Evolutionary conservation across 2,797 vertebrate species (phyloP).

Genomic region (Anguilla pacifica): DNA sequence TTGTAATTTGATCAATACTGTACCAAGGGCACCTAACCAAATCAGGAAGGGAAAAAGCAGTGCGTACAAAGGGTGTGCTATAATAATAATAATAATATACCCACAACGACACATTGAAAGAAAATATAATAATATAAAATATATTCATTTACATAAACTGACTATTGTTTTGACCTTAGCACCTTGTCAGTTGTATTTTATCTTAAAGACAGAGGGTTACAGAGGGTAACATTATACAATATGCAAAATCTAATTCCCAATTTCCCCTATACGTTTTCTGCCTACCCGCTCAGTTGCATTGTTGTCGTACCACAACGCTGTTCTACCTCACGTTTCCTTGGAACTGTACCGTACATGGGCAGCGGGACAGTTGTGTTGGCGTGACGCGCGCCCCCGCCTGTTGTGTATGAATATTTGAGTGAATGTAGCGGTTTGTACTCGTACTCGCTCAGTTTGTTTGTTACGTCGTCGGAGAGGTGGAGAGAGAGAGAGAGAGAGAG

Average conservation of each 20-base stretch:
- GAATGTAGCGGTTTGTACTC: constrained; percentile 62
- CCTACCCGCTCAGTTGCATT: constrained; percentile 53
- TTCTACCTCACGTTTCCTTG: constrained; percentile 33
- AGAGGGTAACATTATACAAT: background rate
- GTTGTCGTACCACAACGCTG: constrained; percentile 50
- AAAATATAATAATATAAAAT: background rate
- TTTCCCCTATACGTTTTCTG: background rate
- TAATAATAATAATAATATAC: background rate
- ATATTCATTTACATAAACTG: background rate
- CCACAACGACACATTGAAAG: background rate
- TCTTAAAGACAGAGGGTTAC: background rate
- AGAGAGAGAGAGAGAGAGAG: constrained; percentile 57
- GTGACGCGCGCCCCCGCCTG: constrained; percentile 71
- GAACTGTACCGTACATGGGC: constrained; percentile 45
- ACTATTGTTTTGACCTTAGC: background rate
- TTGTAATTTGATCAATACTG: constrained; percentile 61
- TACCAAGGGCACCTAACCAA: constrained; percentile 60
- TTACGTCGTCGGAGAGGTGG: constrained; percentile 50
- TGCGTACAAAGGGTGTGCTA: constrained; percentile 19
- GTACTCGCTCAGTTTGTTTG: constrained; percentile 59
- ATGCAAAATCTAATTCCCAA: background rate
- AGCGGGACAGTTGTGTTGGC: constrained; percentile 57
- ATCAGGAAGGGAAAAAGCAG: constrained; percentile 42
- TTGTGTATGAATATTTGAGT: constrained; percentile 69
- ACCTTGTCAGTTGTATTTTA: background rate